Conservation (phyloP, 1,140 invertebrate species). For the Akabosia matsudoensis region DNA sequence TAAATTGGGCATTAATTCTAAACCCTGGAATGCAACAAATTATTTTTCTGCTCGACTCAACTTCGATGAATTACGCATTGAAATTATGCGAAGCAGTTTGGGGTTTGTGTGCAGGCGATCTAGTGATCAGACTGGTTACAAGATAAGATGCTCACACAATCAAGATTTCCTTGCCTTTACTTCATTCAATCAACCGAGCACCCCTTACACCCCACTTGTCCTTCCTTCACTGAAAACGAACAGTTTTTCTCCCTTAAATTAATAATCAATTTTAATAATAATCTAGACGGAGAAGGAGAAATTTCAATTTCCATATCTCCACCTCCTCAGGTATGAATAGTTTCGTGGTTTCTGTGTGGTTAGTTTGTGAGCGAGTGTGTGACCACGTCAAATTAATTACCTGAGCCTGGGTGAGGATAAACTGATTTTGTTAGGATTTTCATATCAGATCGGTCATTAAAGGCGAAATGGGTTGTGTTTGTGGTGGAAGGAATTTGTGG, state of each 20-base stretch:
- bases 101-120: neutral
- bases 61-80: neutral
- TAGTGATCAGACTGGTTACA: neutral
- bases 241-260: neutral
- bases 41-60: neutral
- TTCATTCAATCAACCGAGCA: slow-evolving; percentile 1
- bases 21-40: neutral
- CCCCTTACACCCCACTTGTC: neutral
- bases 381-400: slow-evolving; percentile 8
- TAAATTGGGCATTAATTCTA: too few species aligned
- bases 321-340: neutral
- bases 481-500: too few species aligned
- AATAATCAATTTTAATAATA: neutral
- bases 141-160: neutral
- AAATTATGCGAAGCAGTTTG: neutral
- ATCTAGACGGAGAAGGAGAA: neutral
- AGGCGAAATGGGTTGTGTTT: too few species aligned
- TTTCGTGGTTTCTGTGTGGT: neutral
- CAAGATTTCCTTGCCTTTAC: slow-evolving; percentile 16
- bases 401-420: too few species aligned
- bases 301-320: neutral
- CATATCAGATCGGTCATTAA: too few species aligned
- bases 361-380: slow-evolving; percentile 9
- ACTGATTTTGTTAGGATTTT: too few species aligned
- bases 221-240: neutral